These are phyloP conservation scores for Machimus atricapillus DNA, from an alignment of 2,888 invertebrate species.

Conservation along the genomic window DNA sequence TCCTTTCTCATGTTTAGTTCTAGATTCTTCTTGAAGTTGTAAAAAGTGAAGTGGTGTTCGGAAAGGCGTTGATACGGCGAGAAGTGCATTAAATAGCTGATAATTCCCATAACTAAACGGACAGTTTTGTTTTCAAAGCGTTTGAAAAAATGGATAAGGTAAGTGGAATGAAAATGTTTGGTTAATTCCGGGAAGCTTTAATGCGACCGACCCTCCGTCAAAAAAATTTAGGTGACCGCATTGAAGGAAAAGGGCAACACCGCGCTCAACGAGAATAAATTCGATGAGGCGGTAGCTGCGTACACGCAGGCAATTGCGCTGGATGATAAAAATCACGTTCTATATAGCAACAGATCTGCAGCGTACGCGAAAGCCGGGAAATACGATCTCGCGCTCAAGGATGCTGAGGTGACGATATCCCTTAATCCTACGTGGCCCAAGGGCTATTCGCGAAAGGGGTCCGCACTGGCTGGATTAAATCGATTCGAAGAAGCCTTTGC, in stretches of 20 bases:
- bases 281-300: conserved; percentile 77
- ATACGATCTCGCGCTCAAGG: conserved; percentile 77
- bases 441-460: conserved; percentile 88
- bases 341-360: conserved; percentile 91
- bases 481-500: conserved; percentile 76
- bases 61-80: not conserved
- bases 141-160: conserved; percentile 35
- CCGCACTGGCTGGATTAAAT: conserved; percentile 80
- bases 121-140: not conserved
- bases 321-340: conserved; percentile 83
- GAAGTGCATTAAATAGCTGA: not conserved
- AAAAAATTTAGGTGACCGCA: conserved; percentile 71
- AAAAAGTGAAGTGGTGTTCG: not conserved
- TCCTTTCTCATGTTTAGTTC: conserved; percentile 38
- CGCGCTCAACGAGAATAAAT: conserved; percentile 78
- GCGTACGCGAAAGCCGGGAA: conserved; percentile 84
- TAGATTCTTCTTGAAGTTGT: conserved; percentile 34
- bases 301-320: conserved; percentile 84
- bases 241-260: conserved; percentile 89
- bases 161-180: not conserved
- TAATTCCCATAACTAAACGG: not conserved
- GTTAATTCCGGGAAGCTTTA: conserved; percentile 13
- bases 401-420: conserved; percentile 83
- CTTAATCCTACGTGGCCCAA: conserved; percentile 88
- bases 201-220: not conserved